Evolutionary conservation across 37 sponge, comb jelly and placozoan species (phyloP).

Genomic region (Halisarca cf. caerulea): DNA sequence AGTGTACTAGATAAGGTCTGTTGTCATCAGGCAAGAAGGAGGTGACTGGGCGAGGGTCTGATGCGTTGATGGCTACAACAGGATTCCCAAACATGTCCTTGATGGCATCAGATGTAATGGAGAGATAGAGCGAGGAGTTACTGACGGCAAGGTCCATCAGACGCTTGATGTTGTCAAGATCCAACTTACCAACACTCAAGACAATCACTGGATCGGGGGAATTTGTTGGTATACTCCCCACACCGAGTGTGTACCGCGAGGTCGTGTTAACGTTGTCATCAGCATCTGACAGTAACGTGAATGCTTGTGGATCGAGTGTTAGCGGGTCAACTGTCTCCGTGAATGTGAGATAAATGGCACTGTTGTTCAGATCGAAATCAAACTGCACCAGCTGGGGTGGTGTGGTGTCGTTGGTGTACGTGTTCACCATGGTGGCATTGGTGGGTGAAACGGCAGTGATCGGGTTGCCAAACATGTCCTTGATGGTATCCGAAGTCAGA

Average conservation of each 20-base stretch:
- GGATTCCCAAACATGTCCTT: constrained; percentile 79
- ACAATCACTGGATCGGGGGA: constrained; percentile 36
- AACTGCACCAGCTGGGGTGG: constrained; percentile 60
- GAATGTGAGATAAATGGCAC: constrained; percentile 67
- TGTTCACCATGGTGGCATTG: constrained; percentile 4
- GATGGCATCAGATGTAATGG: constrained; percentile 55
- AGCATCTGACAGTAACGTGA: constrained; percentile 55
- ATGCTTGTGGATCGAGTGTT: constrained; percentile 38
- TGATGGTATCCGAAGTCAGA: constrained; percentile 55
- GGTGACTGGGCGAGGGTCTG: constrained; percentile 20
- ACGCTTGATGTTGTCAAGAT: constrained; percentile 82
- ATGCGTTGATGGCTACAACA: constrained; percentile 32
- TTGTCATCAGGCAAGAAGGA: constrained; percentile 55
- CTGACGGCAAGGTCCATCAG: constrained; percentile 53
- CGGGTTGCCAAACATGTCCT: constrained; percentile 70
- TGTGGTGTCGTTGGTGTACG: constrained; percentile 56
- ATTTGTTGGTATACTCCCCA: not conserved
- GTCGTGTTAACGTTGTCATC: not conserved
- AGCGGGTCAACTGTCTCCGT: constrained; percentile 81
- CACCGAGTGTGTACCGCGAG: constrained; percentile 42
- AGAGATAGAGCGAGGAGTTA: constrained; percentile 53
- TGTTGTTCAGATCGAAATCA: constrained; percentile 63
- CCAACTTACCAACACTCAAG: constrained; percentile 49
- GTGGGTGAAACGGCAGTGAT: constrained; percentile 36
- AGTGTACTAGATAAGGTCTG: constrained; percentile 49